Conservation (phyloP, 1,140 invertebrate species). For the Liolophura sinensis region DNA sequence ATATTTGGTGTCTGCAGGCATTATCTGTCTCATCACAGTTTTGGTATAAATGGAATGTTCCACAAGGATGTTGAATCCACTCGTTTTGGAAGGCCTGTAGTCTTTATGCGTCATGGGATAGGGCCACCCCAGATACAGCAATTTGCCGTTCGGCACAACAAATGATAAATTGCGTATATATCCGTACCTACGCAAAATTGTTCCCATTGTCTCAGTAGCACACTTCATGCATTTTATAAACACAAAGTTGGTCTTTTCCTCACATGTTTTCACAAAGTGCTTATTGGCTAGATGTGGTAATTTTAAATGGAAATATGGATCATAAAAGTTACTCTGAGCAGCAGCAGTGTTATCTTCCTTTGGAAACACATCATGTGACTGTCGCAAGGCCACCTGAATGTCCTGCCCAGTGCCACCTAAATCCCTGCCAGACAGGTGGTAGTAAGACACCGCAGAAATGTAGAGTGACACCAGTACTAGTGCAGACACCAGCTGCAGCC, state of each 20-base stretch:
- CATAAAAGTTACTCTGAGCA: no score
- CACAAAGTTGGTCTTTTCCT: conserved; percentile 31
- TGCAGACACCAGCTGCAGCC: no score
- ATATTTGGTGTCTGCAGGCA: conserved; percentile 37
- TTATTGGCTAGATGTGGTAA: no score
- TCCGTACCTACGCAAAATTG: conserved; percentile 32
- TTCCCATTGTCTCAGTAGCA: conserved; percentile 32
- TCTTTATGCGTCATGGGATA: conserved; percentile 28
- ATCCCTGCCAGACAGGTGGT: no score
- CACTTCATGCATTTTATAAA: conserved; percentile 44
- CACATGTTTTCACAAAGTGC: conserved; percentile 7
- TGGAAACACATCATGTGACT: no score
- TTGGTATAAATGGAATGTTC: conserved; percentile 48
- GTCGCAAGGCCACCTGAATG: no score
- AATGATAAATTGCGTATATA: conserved; percentile 30
- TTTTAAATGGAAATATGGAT: no score
- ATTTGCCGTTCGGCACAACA: conserved; percentile 25
- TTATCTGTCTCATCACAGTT: conserved; percentile 32
- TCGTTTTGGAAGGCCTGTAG: conserved; percentile 22
- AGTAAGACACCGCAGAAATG: no score
- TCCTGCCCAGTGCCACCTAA: no score
- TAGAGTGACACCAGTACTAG: no score
- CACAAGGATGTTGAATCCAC: conserved; percentile 37
- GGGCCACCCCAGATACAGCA: conserved; percentile 44
- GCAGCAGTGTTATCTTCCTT: no score